phyloP scores from a whole-genome alignment of 2,113 vertebrate species.

The Bubo bubo region DNA sequence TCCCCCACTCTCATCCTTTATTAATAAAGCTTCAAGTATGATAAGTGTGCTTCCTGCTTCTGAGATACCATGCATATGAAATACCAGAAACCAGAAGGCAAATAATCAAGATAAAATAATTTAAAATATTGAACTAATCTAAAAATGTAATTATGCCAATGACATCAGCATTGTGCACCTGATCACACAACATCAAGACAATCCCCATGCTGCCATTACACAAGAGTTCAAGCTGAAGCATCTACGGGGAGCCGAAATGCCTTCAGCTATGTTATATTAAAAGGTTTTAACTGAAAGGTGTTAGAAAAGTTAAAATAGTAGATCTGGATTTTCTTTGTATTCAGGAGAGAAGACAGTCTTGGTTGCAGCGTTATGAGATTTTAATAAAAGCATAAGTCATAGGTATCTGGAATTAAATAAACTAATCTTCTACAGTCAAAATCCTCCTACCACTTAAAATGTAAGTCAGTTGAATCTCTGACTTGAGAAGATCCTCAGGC shows the following conservation, averaged over 20 bases:
- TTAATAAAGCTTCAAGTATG: not conserved
- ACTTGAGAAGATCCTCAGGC: not conserved
- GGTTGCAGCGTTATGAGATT: not conserved
- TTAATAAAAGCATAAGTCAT: not conserved
- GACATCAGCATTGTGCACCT: not conserved
- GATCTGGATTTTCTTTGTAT: not conserved
- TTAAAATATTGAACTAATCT: not conserved
- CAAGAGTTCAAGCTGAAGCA: not conserved
- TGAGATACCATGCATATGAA: rapidly evolving
- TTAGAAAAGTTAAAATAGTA: not conserved
- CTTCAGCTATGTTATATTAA: not conserved
- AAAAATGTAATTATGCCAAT: not conserved
- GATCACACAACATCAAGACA: not conserved
- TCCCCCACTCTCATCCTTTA: not conserved
- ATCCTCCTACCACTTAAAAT: not conserved
- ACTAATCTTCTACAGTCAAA: not conserved
- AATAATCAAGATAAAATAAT: not conserved
- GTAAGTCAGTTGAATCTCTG: not conserved
- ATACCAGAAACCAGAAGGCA: not conserved
- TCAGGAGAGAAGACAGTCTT: not conserved
- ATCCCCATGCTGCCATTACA: rapidly evolving
- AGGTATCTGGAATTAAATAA: not conserved
- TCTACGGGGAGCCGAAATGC: not conserved
- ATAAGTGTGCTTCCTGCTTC: not conserved
- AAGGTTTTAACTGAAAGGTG: not conserved